Evolutionary conservation across 1,140 invertebrate species (phyloP).

Genomic region (Cyclargus thomasi): DNA sequence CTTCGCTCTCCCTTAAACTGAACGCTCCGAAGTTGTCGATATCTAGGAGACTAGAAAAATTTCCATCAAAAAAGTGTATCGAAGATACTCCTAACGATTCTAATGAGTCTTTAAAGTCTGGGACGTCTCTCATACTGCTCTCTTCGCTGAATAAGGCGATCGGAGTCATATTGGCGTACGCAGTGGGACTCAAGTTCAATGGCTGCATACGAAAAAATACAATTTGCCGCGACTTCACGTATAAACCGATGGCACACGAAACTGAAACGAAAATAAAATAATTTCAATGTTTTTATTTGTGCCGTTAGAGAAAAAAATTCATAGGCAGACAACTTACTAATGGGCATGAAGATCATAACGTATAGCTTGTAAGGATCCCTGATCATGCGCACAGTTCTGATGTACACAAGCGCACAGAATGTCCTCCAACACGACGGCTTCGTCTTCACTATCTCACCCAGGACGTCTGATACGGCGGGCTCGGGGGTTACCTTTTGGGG

Average conservation of each 20-base stretch:
- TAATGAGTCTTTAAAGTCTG: slow-evolving; percentile 58
- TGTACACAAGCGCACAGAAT: slow-evolving; percentile 73
- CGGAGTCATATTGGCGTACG: slow-evolving; percentile 70
- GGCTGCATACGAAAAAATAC: slow-evolving; percentile 79
- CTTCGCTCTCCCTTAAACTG: slow-evolving; percentile 76
- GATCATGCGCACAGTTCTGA: slow-evolving; percentile 75
- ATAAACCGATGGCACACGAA: slow-evolving; percentile 80
- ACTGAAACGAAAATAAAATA: slow-evolving; percentile 47
- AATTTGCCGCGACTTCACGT: slow-evolving; percentile 80
- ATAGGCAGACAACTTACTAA: slow-evolving; percentile 65
- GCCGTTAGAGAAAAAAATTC: neutral
- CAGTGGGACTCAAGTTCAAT: slow-evolving; percentile 75
- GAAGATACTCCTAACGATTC: slow-evolving; percentile 64
- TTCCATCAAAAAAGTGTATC: slow-evolving; percentile 78
- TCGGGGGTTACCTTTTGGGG: slow-evolving; percentile 42
- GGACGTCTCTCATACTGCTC: slow-evolving; percentile 52
- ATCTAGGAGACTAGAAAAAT: slow-evolving; percentile 77
- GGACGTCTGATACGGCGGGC: slow-evolving; percentile 49
- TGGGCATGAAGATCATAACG: slow-evolving; percentile 77
- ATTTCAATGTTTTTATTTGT: neutral
- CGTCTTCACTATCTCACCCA: slow-evolving; percentile 60
- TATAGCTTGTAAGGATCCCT: slow-evolving; percentile 78
- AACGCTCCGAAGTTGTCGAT: slow-evolving; percentile 80
- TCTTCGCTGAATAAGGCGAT: slow-evolving; percentile 70
- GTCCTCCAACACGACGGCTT: slow-evolving; percentile 58